A percentile compares a stretch with the other conserved stretches of the same genome.
phyloP scores from a whole-genome alignment of 2,113 vertebrate genomes.

The Clupea harengus region DNA sequence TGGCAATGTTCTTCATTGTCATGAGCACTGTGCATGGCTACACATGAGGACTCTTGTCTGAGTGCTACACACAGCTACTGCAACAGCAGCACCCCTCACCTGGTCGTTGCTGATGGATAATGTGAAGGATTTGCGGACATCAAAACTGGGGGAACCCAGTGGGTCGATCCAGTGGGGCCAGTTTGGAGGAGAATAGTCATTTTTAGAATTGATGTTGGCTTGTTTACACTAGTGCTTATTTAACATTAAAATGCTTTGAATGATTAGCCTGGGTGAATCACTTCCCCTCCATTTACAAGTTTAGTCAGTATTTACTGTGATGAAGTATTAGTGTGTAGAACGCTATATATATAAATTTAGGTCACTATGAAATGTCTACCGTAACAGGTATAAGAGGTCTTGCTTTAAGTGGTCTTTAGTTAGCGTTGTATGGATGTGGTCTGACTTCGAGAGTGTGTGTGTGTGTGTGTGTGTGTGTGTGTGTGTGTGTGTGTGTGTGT shows the following conservation, averaged over 20 bases:
- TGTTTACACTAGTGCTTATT: background rate
- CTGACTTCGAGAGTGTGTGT: background rate
- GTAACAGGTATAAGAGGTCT: background rate
- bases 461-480: slow-evolving; percentile 20
- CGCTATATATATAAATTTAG: background rate
- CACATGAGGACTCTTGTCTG: background rate
- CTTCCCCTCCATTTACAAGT: background rate
- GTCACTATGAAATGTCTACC: background rate
- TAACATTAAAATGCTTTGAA: background rate
- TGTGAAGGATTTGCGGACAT: background rate
- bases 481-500: background rate
- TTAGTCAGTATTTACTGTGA: too few relatives aligned
- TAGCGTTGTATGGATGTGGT: background rate
- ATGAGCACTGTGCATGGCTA: background rate
- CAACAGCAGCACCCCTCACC: background rate
- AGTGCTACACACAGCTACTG: background rate
- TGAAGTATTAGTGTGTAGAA: too few relatives aligned
- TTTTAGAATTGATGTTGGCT: background rate
- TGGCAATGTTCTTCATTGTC: background rate
- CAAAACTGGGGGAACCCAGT: too few relatives aligned
- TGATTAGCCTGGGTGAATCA: background rate
- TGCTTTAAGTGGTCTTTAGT: background rate
- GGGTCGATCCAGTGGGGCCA: background rate
- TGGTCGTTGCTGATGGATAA: background rate
- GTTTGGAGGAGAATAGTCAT: background rate